phyloP scores from a whole-genome alignment of 2,888 invertebrate genomes.

The Trachelus stipa region DNA sequence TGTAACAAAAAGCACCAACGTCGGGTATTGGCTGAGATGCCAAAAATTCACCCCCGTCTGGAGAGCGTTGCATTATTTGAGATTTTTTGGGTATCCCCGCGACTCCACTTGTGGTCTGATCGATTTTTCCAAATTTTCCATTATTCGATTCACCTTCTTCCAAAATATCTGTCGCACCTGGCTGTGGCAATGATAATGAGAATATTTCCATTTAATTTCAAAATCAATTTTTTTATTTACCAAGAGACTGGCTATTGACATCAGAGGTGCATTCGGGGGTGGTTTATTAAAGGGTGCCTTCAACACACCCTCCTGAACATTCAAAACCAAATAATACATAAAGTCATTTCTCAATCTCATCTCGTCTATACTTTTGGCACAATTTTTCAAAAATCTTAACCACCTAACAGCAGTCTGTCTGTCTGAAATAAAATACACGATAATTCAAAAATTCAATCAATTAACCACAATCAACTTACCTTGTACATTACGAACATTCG shows the following conservation, averaged over 20 bases:
- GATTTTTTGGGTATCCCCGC: constrained; percentile 48
- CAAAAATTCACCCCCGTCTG: constrained; percentile 71
- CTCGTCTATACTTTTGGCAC: constrained; percentile 67
- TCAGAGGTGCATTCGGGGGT: constrained; percentile 65
- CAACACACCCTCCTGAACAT: constrained; percentile 67
- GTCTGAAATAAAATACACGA: constrained; percentile 50
- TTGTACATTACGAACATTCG: constrained; percentile 60
- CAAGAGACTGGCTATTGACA: constrained; percentile 65
- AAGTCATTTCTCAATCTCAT: constrained; percentile 70
- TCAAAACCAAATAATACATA: constrained; percentile 68
- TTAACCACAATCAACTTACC: constrained; percentile 35
- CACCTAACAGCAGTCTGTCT: constrained; percentile 67
- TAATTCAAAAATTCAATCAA: background rate
- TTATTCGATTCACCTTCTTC: constrained; percentile 5
- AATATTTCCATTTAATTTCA: background rate
- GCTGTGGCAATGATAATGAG: background rate
- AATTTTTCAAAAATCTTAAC: constrained; percentile 68
- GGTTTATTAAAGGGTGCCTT: constrained; percentile 69
- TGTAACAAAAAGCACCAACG: constrained; percentile 72
- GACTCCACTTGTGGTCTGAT: constrained; percentile 24
- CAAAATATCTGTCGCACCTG: constrained; percentile 20
- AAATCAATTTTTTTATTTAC: constrained; percentile 44
- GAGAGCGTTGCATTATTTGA: constrained; percentile 68
- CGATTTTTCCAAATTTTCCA: background rate
- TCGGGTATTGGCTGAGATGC: constrained; percentile 71